These are phyloP conservation scores for Mola mola DNA, from an alignment of 2,113 vertebrate species.

Conservation along the genomic window DNA sequence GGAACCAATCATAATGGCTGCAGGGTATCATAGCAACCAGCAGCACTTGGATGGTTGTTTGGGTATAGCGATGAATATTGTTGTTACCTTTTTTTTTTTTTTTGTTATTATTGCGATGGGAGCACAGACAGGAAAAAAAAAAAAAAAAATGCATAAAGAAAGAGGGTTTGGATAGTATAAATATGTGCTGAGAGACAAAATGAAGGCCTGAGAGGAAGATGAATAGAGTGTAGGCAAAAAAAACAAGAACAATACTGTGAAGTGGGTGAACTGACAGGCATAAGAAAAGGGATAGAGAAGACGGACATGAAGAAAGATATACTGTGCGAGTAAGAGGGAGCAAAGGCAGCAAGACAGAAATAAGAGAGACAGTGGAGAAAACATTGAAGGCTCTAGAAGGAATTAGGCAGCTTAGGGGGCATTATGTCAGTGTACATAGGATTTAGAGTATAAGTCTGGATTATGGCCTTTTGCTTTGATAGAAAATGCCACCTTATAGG, in stretches of 20 bases:
- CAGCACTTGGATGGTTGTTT: constrained; percentile 57
- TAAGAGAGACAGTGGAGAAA: constrained; percentile 60
- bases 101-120: constrained; percentile 57
- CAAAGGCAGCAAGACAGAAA: constrained; percentile 34
- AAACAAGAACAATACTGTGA: constrained; percentile 44
- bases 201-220: constrained; percentile 43
- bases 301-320: constrained; percentile 42
- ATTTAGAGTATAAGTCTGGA: constrained; percentile 79
- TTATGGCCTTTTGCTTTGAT: constrained; percentile 81
- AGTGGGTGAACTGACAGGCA: constrained; percentile 63
- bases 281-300: constrained; percentile 38
- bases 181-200: constrained; percentile 41
- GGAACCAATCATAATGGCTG: constrained; percentile 71
- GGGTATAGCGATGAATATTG: constrained; percentile 45
- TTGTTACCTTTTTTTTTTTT: constrained; percentile 61
- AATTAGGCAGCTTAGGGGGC: constrained; percentile 81
- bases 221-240: constrained; percentile 15
- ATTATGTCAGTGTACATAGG: constrained; percentile 81
- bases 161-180: constrained; percentile 22
- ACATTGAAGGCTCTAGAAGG: constrained; percentile 70
- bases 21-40: constrained; percentile 80
- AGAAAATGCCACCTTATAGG: constrained; percentile 78
- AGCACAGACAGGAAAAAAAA: constrained; percentile 14
- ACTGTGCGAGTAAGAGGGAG: constrained; percentile 26
- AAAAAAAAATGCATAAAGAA: constrained; percentile 18